phyloP scores from a whole-genome alignment of 1,140 invertebrate species.

The Atopsyche davidsoni region DNA sequence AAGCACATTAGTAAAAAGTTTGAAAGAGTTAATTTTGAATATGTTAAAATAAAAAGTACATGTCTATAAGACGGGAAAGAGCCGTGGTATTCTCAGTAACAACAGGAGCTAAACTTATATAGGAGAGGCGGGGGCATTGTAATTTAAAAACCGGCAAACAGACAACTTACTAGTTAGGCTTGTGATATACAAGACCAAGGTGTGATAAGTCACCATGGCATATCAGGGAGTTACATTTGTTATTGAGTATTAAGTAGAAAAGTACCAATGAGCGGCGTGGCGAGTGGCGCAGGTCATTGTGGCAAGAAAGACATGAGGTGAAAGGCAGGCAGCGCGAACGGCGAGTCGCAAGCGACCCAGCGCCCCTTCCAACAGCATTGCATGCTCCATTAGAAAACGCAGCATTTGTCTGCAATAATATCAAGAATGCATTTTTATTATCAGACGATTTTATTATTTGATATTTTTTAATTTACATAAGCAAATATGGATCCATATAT shows the following conservation, averaged over 20 bases:
- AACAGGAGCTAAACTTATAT: no score
- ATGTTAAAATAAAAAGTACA: neutral
- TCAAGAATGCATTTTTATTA: conserved; percentile 1
- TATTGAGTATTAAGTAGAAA: no score
- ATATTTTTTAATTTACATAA: neutral
- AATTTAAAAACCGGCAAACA: no score
- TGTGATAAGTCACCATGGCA: no score
- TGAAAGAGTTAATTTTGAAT: neutral
- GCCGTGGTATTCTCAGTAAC: no score
- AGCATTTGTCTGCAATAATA: conserved; percentile 50
- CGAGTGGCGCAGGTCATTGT: conserved; percentile 37
- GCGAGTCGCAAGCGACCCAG: conserved; percentile 64
- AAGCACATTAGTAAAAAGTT: conserved; percentile 1
- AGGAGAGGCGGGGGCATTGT: no score
- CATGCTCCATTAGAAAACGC: conserved; percentile 71
- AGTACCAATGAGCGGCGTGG: conserved; percentile 42
- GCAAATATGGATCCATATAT: conserved; percentile 3
- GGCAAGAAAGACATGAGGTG: conserved; percentile 49
- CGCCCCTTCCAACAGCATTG: conserved; percentile 70
- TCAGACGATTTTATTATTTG: neutral
- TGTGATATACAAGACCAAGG: no score
- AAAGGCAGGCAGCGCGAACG: conserved; percentile 53
- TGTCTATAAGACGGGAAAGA: no score
- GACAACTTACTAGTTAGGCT: no score
- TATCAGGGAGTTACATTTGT: no score